A percentile compares a stretch with the other conserved stretches of the same genome.
phyloP scores from a whole-genome alignment of 2,888 invertebrate genomes.

The Julus scandinavius region DNA sequence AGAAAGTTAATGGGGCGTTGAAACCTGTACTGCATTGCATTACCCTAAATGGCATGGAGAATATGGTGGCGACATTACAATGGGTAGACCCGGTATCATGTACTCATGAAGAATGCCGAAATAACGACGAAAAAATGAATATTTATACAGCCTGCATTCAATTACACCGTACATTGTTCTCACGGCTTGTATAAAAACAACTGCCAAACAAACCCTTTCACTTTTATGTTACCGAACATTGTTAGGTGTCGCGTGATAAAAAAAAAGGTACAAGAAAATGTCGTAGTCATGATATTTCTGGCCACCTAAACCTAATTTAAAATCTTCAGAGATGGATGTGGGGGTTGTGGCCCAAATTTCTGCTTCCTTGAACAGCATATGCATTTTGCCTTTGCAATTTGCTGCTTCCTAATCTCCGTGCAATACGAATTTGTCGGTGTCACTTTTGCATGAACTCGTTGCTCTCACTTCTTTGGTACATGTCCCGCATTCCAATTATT shows the following conservation, averaged over 20 bases:
- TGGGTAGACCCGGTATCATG: not conserved
- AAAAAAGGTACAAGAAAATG: not conserved
- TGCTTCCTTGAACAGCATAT: not conserved
- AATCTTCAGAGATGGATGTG: not conserved
- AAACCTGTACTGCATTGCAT: not conserved
- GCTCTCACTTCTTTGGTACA: slow-evolving; percentile 26
- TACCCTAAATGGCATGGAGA: slow-evolving; percentile 20
- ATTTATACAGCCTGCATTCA: slow-evolving; percentile 9
- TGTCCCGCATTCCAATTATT: slow-evolving; percentile 23
- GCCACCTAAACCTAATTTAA: slow-evolving; percentile 23
- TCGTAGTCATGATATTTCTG: not conserved
- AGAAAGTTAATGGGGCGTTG: slow-evolving; percentile 4
- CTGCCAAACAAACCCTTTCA: not conserved
- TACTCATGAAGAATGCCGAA: not conserved
- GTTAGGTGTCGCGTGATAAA: not conserved
- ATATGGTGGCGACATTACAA: not conserved
- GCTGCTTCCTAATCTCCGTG: slow-evolving; percentile 9
- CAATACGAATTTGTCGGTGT: slow-evolving; percentile 10
- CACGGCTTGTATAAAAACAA: not conserved
- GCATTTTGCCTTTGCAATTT: not conserved
- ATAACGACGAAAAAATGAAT: not conserved
- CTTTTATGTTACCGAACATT: slow-evolving; percentile 35
- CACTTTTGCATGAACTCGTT: slow-evolving; percentile 40
- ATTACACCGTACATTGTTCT: not conserved
- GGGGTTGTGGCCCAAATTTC: slow-evolving; percentile 45